A percentile compares a stretch with the other conserved stretches of the same genome.
Conservation (phyloP, 2,797 vertebrate genomes). For the Jordanella pulchra region DNA sequence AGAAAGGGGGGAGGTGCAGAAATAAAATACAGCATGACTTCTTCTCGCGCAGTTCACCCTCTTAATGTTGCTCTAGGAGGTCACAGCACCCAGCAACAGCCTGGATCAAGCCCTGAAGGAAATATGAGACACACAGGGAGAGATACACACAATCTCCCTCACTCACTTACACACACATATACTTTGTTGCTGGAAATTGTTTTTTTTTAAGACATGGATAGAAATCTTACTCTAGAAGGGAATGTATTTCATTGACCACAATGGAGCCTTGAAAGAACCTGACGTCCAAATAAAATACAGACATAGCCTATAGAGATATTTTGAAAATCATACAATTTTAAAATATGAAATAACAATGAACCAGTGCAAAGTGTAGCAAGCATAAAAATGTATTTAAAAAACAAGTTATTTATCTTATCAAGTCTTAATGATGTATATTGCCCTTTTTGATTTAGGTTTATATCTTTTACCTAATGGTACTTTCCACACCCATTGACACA, state of each 20-base stretch:
- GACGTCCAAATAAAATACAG: neutral
- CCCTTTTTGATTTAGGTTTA: neutral
- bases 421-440: neutral
- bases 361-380: neutral
- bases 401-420: neutral
- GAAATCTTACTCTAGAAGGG: slow-evolving; percentile 7
- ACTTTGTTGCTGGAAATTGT: slow-evolving; percentile 27
- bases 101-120: slow-evolving; percentile 56
- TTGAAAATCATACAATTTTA: neutral
- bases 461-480: neutral
- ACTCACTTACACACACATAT: slow-evolving; percentile 26
- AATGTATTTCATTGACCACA: neutral
- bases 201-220: slow-evolving; percentile 27
- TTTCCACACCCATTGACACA: neutral
- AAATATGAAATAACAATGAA: neutral
- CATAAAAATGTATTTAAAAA: neutral
- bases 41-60: slow-evolving; percentile 64
- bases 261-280: neutral
- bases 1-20: slow-evolving; percentile 40
- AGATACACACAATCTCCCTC: slow-evolving; percentile 5
- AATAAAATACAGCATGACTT: slow-evolving; percentile 65
- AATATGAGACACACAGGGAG: slow-evolving; percentile 56
- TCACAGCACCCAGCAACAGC: slow-evolving; percentile 71
- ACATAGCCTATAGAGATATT: neutral
- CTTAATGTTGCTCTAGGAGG: slow-evolving; percentile 69